Evolutionary conservation across 2,113 vertebrate genomes (phyloP), one percentile per base, ranked within the genome.

Genomic region (Calypte anna): DNA sequence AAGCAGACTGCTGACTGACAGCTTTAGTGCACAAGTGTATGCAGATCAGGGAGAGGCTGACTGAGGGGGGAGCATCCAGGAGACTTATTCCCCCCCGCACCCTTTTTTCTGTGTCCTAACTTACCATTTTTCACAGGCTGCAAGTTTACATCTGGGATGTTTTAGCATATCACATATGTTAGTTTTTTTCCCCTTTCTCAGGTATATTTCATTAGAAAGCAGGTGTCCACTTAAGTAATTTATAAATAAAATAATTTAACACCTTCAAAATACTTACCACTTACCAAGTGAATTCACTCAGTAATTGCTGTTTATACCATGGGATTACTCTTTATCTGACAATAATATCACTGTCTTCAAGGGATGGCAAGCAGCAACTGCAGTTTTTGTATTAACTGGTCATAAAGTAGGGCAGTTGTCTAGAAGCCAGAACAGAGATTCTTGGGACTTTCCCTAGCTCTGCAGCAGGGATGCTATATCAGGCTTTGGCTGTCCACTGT

Each of bases 401-500:
- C 44, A 48, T 75, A 66, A 81, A 67, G 51, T 43, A 82, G 79
- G 25, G n/a, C 73, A 62, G 59, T 88, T 8, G 1, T 74, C 31
- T 54, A 22, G 48, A 86, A 40, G 33, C 55, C 55, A 38, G 63
- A 31, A 9, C 33, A 78, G 68, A 70, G 55, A 44, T 88, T 77
- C 50, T 46, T 57, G 44, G 58, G 73, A 4, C 19, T 69, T 50
- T 22, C 61, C 50, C 55, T 38, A 15, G 25, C 62, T 61, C 46
- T 30, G n/a, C 3, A 3, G 53, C 74, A 79, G 36, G 20, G n/a
- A 53, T 0, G 0, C 44, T 50, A 0, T 10, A 6, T 68, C 55
- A 82, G 75, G 36, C 86, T 94, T 62, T 62, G 82, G 53, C 93
- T 91, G 73, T 69, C 44, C 27, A 0, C 28, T 8, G 10, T 24